Percentiles rank a stretch among this genome's conserved stretches.
Conservation (phyloP, 2,113 vertebrate genomes). For the Pipra filicauda region DNA sequence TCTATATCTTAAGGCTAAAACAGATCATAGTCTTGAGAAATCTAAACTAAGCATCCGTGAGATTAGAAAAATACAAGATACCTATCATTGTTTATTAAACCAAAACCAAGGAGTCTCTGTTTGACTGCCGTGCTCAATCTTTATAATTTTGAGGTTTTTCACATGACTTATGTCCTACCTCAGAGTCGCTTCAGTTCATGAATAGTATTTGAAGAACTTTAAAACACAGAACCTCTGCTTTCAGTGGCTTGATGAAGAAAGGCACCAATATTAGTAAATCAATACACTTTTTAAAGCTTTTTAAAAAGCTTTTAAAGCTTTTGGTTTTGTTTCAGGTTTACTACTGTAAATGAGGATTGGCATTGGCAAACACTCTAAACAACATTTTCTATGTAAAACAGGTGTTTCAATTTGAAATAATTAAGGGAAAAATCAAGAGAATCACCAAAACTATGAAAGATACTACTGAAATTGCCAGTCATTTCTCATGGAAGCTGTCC, state of each 20-base stretch:
- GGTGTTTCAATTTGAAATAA: neutral
- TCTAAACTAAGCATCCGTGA: neutral
- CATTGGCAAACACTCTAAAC: neutral
- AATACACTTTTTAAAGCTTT: neutral
- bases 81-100: neutral
- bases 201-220: neutral
- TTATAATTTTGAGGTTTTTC: neutral
- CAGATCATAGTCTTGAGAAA: neutral
- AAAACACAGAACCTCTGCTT: neutral
- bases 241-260: neutral
- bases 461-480: neutral
- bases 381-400: neutral
- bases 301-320: too few relatives aligned
- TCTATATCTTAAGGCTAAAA: neutral
- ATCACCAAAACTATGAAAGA: neutral
- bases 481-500: neutral
- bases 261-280: neutral
- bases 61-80: neutral
- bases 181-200: neutral
- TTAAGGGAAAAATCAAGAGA: neutral
- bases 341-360: neutral
- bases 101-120: neutral
- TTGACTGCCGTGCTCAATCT: neutral
- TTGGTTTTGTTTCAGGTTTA: neutral
- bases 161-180: neutral